Evolutionary conservation across 2,888 invertebrate genomes (phyloP), one percentile per base, ranked within the genome.

Genomic region (Diloba caeruleocephala): DNA sequence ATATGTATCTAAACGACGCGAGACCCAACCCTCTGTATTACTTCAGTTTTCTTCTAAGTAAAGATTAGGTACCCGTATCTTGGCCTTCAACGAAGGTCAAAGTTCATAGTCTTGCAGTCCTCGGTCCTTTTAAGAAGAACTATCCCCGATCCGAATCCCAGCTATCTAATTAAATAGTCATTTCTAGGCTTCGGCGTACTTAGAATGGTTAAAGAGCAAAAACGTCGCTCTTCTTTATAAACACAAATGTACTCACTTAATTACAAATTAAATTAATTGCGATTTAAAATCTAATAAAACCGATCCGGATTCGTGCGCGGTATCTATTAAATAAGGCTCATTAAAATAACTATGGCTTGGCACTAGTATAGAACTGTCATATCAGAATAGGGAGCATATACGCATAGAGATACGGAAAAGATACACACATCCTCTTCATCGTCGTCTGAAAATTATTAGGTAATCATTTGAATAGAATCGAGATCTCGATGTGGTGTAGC

Each of bases 281-380:
- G 38, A 61, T 76, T 76, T 76, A 67, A 78, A 78, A 68, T 56
- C 55, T 76, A 63, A 73, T 75, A 76, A 78, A 71, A 69, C n/a
- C 55, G 42, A 62, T 65, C 58, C 54, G 62, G 63, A 67, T 59
- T 68, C 58, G 53, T 58, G 39, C 54, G 49, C 60, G 54, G 59
- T 50, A 68, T 41, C 49, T 59, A 52, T 68, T 71, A 37, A 52
- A 69, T 61, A 61, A 61, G 63, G 57, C 41, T 62, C 26, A 26
- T 33, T 60, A 43, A 54, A 50, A 42, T 48, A 21, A 28, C 17
- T 29, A 32, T 49, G 26, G 21, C 26, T 28, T n/a, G 13, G 29
- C 15, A 26, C 42, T 39, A 17, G 7, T 9, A 31, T 23, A 26
- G 32, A 19, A 41, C 38, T 52, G 29, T 65, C 12, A 31, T 46